A percentile compares a stretch with the other conserved stretches of the same genome.
These are phyloP conservation scores for Melanotaenia boesemani DNA, from an alignment of 2,797 vertebrate species.

Conservation along the genomic window DNA sequence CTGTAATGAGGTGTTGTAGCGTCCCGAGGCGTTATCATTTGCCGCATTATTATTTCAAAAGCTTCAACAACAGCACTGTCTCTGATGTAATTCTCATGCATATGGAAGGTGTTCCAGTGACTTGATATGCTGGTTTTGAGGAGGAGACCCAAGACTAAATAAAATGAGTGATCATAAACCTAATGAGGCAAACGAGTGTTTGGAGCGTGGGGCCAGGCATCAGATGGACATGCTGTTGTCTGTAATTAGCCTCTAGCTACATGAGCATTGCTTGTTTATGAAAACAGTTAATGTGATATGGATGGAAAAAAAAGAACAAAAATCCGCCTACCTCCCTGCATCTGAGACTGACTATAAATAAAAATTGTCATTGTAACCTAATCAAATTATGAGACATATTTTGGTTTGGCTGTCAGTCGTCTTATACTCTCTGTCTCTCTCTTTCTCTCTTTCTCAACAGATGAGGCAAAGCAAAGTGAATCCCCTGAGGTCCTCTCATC, in stretches of 20 bases:
- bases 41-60: constrained; percentile 80
- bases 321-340: constrained; percentile 56
- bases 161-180: constrained; percentile 70
- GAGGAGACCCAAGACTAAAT: constrained; percentile 65
- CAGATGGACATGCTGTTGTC: constrained; percentile 74
- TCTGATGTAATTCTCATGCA: constrained; percentile 80
- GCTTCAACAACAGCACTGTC: constrained; percentile 69
- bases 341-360: constrained; percentile 84
- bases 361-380: constrained; percentile 85
- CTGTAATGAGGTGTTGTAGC: constrained; percentile 80
- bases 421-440: constrained; percentile 57
- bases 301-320: constrained; percentile 39
- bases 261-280: constrained; percentile 63
- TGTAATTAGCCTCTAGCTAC: constrained; percentile 80
- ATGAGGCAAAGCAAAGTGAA: constrained; percentile 73
- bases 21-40: constrained; percentile 82
- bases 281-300: constrained; percentile 74
- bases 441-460: constrained; percentile 60
- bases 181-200: constrained; percentile 73
- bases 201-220: constrained; percentile 51
- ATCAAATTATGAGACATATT: constrained; percentile 85
- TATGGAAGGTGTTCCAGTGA: constrained; percentile 72
- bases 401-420: constrained; percentile 83
- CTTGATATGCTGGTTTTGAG: constrained; percentile 61
- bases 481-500: constrained; percentile 85